phyloP scores from a whole-genome alignment of 2,113 vertebrate species.

The Muscicapa adusta region DNA sequence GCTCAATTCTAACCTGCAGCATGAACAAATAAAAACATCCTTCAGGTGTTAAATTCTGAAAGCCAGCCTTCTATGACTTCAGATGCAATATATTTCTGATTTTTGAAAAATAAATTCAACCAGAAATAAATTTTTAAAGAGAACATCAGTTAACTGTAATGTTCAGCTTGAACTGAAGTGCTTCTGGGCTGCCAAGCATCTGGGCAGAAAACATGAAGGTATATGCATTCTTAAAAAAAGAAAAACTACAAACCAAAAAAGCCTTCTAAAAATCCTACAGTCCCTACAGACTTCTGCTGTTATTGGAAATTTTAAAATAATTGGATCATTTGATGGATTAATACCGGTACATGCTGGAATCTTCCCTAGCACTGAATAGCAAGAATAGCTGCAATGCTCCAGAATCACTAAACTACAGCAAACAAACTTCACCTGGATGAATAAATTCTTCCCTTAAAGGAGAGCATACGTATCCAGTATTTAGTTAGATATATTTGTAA shows the following conservation, averaged over 20 bases:
- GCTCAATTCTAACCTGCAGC: slow-evolving; percentile 92
- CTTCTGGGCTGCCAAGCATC: background rate
- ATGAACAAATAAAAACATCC: background rate
- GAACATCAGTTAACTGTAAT: background rate
- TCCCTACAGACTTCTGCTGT: background rate
- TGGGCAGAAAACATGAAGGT: background rate
- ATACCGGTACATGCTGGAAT: background rate
- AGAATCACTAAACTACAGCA: background rate
- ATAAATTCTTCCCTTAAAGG: background rate
- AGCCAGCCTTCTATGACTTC: background rate
- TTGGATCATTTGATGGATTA: background rate
- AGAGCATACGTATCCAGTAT: background rate
- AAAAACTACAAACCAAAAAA: background rate
- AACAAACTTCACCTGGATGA: background rate
- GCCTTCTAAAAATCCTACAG: background rate
- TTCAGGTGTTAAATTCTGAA: background rate
- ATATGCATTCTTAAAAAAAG: background rate
- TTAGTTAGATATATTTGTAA: background rate
- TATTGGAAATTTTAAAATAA: background rate
- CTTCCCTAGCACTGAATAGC: background rate
- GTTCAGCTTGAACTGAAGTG: background rate
- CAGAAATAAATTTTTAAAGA: background rate
- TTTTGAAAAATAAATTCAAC: background rate
- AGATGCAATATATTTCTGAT: background rate
- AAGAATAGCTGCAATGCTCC: background rate